phyloP scores from a whole-genome alignment of 2,113 vertebrate genomes.

The Ursus arctos region DNA sequence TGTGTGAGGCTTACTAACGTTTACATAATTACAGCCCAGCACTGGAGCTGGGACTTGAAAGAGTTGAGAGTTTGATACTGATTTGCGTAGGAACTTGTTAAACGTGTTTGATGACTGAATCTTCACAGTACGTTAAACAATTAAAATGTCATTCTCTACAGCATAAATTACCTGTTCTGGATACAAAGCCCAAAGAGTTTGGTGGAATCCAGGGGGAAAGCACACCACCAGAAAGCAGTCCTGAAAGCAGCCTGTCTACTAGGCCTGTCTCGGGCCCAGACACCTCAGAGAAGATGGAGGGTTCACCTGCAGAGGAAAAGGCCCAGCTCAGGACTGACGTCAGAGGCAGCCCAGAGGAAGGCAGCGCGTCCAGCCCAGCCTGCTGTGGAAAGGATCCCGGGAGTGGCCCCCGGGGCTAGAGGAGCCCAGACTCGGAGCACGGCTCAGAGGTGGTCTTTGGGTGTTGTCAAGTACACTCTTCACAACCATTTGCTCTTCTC shows the following conservation, averaged over 20 bases:
- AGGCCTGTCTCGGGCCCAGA: background rate
- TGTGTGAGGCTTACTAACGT: background rate
- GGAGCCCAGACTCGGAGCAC: background rate
- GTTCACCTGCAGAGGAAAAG: background rate
- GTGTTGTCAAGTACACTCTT: conserved; percentile 50
- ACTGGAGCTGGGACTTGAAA: background rate
- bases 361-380: rapidly evolving
- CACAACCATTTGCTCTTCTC: background rate
- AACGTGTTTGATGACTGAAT: background rate
- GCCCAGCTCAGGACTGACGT: background rate
- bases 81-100: background rate
- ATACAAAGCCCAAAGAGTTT: conserved; percentile 16
- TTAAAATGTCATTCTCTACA: conserved; percentile 59
- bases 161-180: conserved; percentile 63
- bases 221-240: background rate
- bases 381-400: background rate
- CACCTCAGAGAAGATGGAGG: background rate
- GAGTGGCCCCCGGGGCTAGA: background rate
- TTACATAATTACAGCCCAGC: background rate
- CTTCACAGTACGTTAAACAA: background rate
- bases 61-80: background rate
- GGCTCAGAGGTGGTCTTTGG: background rate
- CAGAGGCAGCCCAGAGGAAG: background rate
- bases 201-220: background rate
- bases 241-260: background rate